These are phyloP conservation scores for Osedax frankpressi DNA, from an alignment of 2,888 invertebrate species.

Conservation along the genomic window DNA sequence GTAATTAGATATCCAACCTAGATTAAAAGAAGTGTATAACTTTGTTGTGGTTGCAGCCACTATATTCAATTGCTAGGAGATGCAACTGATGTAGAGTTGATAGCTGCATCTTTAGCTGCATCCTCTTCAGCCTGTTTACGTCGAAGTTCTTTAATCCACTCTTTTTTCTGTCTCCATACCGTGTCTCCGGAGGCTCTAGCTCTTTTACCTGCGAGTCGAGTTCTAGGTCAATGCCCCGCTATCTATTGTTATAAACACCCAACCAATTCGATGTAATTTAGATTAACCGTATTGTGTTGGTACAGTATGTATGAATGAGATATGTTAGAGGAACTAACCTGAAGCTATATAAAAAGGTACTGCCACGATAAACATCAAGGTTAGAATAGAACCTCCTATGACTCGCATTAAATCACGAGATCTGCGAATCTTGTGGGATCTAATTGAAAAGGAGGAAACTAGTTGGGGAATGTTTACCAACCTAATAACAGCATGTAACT, in stretches of 20 bases:
- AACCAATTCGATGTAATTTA: too few species aligned
- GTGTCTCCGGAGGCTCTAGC: background rate
- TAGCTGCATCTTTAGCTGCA: background rate
- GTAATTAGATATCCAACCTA: too few species aligned
- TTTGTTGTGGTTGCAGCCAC: too few species aligned
- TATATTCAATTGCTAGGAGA: background rate
- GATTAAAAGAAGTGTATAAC: too few species aligned
- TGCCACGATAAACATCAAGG: background rate
- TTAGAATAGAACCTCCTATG: background rate
- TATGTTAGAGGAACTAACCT: too few species aligned
- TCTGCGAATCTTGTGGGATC: background rate
- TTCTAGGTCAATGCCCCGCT: too few species aligned
- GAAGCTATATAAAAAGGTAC: background rate
- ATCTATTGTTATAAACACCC: too few species aligned
- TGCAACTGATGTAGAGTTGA: background rate
- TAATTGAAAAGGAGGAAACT: background rate
- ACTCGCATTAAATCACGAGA: background rate
- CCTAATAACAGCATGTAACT: too few species aligned
- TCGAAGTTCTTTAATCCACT: background rate
- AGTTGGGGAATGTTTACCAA: too few species aligned
- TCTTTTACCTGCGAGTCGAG: background rate
- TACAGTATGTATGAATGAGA: too few species aligned
- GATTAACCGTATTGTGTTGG: too few species aligned
- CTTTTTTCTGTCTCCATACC: background rate
- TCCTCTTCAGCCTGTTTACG: background rate